Percentiles rank a stretch among this genome's conserved stretches.
Conservation (phyloP, 2,888 invertebrate genomes). For the Chrysodeixis includens region DNA sequence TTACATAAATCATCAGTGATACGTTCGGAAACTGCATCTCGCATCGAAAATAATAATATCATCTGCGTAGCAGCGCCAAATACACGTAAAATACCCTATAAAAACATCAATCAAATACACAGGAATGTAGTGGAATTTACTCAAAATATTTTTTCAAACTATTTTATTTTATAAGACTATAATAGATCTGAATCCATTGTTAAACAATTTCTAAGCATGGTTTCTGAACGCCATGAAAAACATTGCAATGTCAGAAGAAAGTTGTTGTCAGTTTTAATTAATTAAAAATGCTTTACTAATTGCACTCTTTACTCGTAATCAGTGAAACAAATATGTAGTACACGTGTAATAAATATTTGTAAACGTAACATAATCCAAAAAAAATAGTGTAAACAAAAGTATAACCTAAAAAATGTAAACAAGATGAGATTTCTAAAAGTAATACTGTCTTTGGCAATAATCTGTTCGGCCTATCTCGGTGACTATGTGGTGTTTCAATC, state of each 20-base stretch:
- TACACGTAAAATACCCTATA: too few species aligned
- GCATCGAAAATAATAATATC: too few species aligned
- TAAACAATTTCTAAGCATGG: too few species aligned
- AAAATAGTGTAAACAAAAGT: conserved; percentile 15
- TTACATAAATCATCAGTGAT: neutral
- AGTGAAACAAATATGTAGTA: conserved; percentile 1
- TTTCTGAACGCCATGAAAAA: conserved; percentile 35
- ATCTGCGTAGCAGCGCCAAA: too few species aligned
- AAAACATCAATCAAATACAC: too few species aligned
- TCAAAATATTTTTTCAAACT: too few species aligned
- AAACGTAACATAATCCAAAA: neutral
- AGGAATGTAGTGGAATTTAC: too few species aligned
- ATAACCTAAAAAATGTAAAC: conserved; percentile 22
- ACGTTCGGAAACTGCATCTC: too few species aligned
- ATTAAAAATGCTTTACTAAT: neutral
- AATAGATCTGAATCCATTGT: too few species aligned
- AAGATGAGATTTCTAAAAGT: conserved; percentile 68
- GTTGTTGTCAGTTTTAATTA: conserved; percentile 3
- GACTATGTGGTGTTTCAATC: conserved; percentile 80
- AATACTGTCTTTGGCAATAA: conserved; percentile 67
- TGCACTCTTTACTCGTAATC: conserved; percentile 25
- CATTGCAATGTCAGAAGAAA: conserved; percentile 26
- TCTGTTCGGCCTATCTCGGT: conserved; percentile 69
- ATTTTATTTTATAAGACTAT: too few species aligned
- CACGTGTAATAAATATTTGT: neutral